phyloP scores from a whole-genome alignment of 2,888 invertebrate genomes.

The Ennomos fuscantarius region DNA sequence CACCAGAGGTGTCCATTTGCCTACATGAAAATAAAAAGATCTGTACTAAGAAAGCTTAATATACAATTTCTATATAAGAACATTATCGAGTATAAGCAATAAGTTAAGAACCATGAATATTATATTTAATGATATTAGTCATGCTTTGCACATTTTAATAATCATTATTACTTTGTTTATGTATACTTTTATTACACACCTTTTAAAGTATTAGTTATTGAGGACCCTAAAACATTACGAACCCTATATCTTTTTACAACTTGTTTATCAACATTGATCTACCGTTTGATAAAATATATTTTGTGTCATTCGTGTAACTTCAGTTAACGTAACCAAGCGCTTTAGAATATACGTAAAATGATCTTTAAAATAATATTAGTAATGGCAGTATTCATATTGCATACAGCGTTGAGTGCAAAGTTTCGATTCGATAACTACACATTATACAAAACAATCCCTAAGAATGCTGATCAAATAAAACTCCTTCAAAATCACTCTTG shows the following conservation, averaged over 20 bases:
- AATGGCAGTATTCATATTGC: constrained; percentile 30
- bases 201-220: too few relatives aligned
- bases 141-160: too few relatives aligned
- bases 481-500: constrained; percentile 68
- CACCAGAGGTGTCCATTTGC: too few relatives aligned
- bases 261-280: constrained; percentile 10
- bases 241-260: constrained; percentile 28
- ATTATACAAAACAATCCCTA: constrained; percentile 84
- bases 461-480: constrained; percentile 73
- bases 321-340: constrained; percentile 6
- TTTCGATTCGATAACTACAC: constrained; percentile 69
- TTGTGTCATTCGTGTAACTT: not conserved
- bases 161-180: too few relatives aligned
- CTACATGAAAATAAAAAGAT: too few relatives aligned
- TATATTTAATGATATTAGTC: too few relatives aligned
- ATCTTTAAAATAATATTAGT: constrained; percentile 35
- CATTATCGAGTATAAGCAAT: too few relatives aligned
- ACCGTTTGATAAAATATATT: constrained; percentile 7
- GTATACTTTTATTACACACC: too few relatives aligned
- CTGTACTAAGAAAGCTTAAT: too few relatives aligned
- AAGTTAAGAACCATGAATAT: too few relatives aligned
- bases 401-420: constrained; percentile 46
- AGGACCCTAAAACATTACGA: too few relatives aligned
- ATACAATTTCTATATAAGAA: too few relatives aligned
- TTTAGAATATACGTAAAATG: constrained; percentile 37